Percentiles rank a stretch among this genome's conserved stretches.
These are phyloP conservation scores for Gobiocypris rarus DNA, from an alignment of 2,113 vertebrate species.

Conservation along the genomic window DNA sequence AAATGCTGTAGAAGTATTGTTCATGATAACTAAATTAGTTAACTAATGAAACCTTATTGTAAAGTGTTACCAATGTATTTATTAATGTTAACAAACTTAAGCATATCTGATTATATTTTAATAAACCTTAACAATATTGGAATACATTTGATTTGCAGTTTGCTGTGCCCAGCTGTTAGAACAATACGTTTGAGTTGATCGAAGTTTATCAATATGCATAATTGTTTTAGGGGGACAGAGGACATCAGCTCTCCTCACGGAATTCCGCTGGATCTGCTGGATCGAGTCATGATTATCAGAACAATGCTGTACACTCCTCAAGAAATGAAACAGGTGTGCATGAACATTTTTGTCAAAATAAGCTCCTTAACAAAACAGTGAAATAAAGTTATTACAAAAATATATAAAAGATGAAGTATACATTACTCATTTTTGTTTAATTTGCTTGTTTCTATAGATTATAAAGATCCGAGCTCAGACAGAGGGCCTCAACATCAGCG, in stretches of 20 bases:
- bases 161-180: not conserved
- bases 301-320: slow-evolving; percentile 96
- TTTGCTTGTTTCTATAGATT: slow-evolving; percentile 76
- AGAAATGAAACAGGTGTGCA: slow-evolving; percentile 94
- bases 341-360: too few species aligned
- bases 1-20: not conserved
- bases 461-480: slow-evolving; percentile 97
- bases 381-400: not conserved
- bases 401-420: not conserved
- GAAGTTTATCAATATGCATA: not conserved
- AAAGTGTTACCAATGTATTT: too few species aligned
- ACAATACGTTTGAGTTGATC: not conserved
- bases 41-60: not conserved
- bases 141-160: not conserved
- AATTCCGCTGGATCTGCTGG: slow-evolving; percentile 92
- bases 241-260: slow-evolving; percentile 94
- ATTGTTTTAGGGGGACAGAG: slow-evolving; percentile 86
- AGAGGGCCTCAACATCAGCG: slow-evolving; percentile 91
- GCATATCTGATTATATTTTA: not conserved
- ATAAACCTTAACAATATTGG: not conserved
- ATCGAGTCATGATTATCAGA: slow-evolving; percentile 96
- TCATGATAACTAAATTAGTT: not conserved
- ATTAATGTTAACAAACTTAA: not conserved
- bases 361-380: not conserved
- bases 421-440: not conserved